Evolutionary conservation across 2,797 vertebrate genomes (phyloP).

Genomic region (Alcedo quadribrachys): DNA sequence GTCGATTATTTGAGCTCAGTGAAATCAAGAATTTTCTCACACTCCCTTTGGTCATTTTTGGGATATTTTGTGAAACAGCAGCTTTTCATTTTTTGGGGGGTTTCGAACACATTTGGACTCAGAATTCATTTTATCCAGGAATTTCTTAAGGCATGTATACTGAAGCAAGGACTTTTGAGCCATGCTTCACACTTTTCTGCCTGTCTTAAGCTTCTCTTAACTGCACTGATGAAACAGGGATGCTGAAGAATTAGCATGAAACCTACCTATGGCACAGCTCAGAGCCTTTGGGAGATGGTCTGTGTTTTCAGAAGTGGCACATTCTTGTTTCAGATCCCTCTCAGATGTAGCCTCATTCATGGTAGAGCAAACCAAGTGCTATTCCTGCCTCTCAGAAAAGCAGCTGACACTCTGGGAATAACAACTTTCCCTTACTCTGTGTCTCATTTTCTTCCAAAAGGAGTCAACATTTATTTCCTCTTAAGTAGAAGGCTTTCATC

Average conservation of each 20-base stretch:
- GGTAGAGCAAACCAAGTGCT: not conserved
- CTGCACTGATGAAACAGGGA: not conserved
- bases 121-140: not conserved
- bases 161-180: not conserved
- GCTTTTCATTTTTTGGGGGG: not conserved
- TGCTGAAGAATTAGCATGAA: not conserved
- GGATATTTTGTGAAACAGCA: not conserved
- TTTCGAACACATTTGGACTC: not conserved
- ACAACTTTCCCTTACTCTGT: not conserved
- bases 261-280: not conserved
- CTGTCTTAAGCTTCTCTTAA: not conserved
- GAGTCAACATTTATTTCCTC: not conserved
- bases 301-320: not conserved
- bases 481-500: not conserved
- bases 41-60: not conserved
- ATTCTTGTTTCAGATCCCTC: not conserved
- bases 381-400: not conserved
- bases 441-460: not conserved
- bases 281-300: not conserved
- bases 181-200: not conserved
- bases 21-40: not conserved
- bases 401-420: not conserved
- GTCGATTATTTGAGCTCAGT: not conserved
- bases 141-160: not conserved
- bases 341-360: not conserved